Evolutionary conservation across 1,140 invertebrate genomes (phyloP), one percentile per base, ranked within the genome.

Genomic region (Drosophila azteca): DNA sequence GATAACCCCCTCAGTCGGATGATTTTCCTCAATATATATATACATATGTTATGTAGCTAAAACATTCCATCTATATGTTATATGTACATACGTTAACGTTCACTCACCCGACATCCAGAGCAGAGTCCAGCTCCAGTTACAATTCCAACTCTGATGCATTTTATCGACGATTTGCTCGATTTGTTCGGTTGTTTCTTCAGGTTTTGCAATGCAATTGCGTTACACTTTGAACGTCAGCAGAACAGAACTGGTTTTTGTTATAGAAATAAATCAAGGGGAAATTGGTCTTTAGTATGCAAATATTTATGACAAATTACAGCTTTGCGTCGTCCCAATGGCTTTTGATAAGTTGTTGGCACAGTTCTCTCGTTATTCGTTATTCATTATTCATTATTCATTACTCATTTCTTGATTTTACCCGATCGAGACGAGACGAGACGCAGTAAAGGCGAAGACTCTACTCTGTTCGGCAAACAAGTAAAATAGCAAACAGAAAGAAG

Each of bases 51-150:
- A n/a, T n/a, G 24, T 5, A 26, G 4, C 4, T 35, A 4, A 13
- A 39, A 3, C 31, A 26, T 5, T 26, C 24, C 24, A 11, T 9
- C 8, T 35, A 8, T 39, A 39, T 4, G 11, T 4, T 41, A n/a
- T 41, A 29, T n/a, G 24, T 24, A 24, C 24, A 24, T n/a, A 29
- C 2, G 4, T 17, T 57, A 50, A 22, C n/a, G 26, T 57, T 20
- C 50, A 83, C 83, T 87, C 43, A 87, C 82, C 82, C 60, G 74
- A 65, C 24, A 87, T 13, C 24, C 75, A 31, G 52, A 87, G 26
- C 59, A 58, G 61, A 50, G 55, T 49, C 66, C 64, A 65, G 43
- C 53, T 57, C 74, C 74, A 82, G 43, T 51, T 66, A 39, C 55
- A 55, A 17, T 65, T 54, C 35, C 65, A 87, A 17, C 48, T 54